Evolutionary conservation across 2,113 vertebrate species (phyloP), one percentile per base, ranked within the genome.

Genomic region (Oryzias melastigma): DNA sequence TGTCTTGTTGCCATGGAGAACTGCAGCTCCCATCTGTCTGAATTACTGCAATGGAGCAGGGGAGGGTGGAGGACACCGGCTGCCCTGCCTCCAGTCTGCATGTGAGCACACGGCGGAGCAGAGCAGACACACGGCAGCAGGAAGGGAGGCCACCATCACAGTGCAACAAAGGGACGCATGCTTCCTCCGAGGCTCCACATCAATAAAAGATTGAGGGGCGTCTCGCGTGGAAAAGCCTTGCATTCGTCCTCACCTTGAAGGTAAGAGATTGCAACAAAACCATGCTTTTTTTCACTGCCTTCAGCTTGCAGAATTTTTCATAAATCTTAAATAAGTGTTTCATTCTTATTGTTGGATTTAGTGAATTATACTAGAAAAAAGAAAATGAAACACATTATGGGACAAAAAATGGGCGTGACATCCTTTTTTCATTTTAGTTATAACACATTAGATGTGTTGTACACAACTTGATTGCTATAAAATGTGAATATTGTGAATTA

Each of bases 21-120:
- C 40, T 35, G 24, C 5, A 54, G 29, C 50, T 44, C 4, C 22
- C 24, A 13, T 13, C 13, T 24, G 22, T 12, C 4, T 83, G 77
- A 83, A 86, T 85, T 81, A 74, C 85, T 54, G 87, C 87, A 82
- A 75, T 82, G 78, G 63, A 52, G 76, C 64, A 64, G 40, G 69
- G 60, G 60, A 57, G 87, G 88, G 86, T 65, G 90, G 81, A 77
- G 78, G 81, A 83, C 73, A 89, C 91, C 91, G 82, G 90, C 93
- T 80, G 77, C 88, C 82, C 71, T 74, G 83, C 83, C 90, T 91
- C 87, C 84, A 77, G 65, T 47, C 70, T 60, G 70, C 80, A 63
- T 67, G 78, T 62, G 68, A 72, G 43, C 71, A 56, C 67, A 75
- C 73, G 15, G 66, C 64, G 44, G 49, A 59, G 62, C 35, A 79